These are phyloP conservation scores for Autographa pulchrina DNA, from an alignment of 2,888 invertebrate species.

Conservation along the genomic window DNA sequence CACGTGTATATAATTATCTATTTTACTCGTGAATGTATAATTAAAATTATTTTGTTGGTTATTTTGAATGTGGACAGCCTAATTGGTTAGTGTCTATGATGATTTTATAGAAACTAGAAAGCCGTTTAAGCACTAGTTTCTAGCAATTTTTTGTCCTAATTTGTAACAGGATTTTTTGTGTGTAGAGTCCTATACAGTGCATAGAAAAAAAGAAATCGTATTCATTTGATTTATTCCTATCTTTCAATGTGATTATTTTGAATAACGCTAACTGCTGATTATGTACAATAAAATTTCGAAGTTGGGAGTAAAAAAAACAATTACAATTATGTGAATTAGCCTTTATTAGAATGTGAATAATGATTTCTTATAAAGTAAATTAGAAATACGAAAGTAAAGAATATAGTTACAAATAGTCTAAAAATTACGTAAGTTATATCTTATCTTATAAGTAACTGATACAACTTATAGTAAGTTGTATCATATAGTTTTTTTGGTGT, in stretches of 20 bases:
- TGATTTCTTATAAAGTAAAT: not conserved
- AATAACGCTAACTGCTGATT: not conserved
- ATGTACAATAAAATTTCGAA: not conserved
- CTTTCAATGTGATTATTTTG: not conserved
- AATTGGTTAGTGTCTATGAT: constrained; percentile 2
- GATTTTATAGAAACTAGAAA: not conserved
- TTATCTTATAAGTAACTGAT: too few relatives aligned
- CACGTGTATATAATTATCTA: constrained; percentile 62
- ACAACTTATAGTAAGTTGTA: too few relatives aligned
- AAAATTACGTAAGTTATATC: too few relatives aligned
- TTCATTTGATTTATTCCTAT: not conserved
- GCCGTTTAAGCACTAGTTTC: not conserved
- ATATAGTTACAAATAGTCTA: too few relatives aligned
- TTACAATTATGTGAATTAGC: not conserved
- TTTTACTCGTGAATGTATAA: constrained; percentile 35
- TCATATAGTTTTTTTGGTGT: too few relatives aligned
- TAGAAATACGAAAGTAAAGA: not conserved
- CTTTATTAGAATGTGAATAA: too few relatives aligned
- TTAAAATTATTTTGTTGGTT: not conserved
- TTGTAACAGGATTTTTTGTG: not conserved
- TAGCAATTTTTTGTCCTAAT: not conserved
- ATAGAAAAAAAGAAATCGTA: not conserved
- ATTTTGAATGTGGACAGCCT: not conserved
- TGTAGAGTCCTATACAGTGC: not conserved
- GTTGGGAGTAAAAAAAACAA: not conserved